Percentiles rank a stretch among this genome's conserved stretches.
These are phyloP conservation scores for Vulpes ferrilata DNA, from an alignment of 2,113 vertebrate genomes.

Conservation along the genomic window DNA sequence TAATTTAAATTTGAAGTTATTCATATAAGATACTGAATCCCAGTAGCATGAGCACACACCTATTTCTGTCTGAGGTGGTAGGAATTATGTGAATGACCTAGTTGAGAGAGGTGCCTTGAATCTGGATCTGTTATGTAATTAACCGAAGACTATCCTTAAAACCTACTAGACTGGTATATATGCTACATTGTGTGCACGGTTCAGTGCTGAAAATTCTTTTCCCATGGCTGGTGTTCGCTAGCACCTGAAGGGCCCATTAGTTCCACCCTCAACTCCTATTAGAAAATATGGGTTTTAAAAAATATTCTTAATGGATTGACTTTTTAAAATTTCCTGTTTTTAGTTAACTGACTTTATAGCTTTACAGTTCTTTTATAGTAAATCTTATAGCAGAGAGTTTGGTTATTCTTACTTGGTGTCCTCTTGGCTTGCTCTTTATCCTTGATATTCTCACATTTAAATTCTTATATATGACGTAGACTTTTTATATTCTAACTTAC, in stretches of 20 bases:
- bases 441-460: background rate
- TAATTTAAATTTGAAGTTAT: slow-evolving; percentile 49
- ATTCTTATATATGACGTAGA: background rate
- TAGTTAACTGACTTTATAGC: slow-evolving; percentile 8
- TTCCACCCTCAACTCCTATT: background rate
- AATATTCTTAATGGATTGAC: background rate
- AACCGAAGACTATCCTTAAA: slow-evolving; percentile 7
- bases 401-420: background rate
- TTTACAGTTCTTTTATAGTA: background rate
- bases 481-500: slow-evolving; percentile 31
- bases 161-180: background rate
- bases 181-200: background rate
- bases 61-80: slow-evolving; percentile 8
- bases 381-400: background rate
- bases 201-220: slow-evolving; percentile 3
- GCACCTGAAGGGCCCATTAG: background rate
- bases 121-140: slow-evolving; percentile 43
- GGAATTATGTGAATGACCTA: slow-evolving; percentile 31
- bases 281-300: background rate
- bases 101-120: slow-evolving; percentile 26
- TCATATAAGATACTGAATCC: background rate
- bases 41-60: background rate
- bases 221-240: background rate
- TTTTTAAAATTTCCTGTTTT: slow-evolving; percentile 38
- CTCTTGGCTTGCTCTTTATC: slow-evolving; percentile 35